A percentile compares a stretch with the other conserved stretches of the same genome.
Evolutionary conservation across 2,797 vertebrate species (phyloP).

Genomic region (Erithacus rubecula): DNA sequence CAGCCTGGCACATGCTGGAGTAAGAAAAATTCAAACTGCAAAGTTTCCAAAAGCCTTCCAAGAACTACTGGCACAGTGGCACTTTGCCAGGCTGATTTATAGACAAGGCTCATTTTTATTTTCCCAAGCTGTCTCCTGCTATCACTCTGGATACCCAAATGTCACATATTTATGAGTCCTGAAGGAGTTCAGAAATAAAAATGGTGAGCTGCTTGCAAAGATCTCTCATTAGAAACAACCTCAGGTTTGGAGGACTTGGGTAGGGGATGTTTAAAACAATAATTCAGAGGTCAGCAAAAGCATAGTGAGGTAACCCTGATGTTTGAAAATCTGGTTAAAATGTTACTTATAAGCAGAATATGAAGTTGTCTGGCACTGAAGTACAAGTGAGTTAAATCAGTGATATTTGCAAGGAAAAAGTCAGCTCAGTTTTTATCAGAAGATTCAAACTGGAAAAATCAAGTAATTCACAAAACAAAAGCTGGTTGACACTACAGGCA

Average conservation of each 20-base stretch:
- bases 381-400: not conserved
- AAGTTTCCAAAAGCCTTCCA: not conserved
- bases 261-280: not conserved
- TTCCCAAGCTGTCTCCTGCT: slow-evolving; percentile 31
- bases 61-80: not conserved
- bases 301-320: not conserved
- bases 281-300: not conserved
- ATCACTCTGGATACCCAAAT: not conserved
- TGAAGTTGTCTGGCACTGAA: not conserved
- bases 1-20: not conserved
- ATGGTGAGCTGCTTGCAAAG: not conserved
- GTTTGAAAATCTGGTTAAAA: not conserved
- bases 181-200: not conserved
- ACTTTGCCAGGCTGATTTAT: slow-evolving; percentile 3
- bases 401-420: not conserved
- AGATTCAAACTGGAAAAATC: not conserved
- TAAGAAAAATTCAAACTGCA: not conserved
- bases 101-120: not conserved
- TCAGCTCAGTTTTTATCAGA: not conserved
- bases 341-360: not conserved
- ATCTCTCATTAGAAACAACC: not conserved
- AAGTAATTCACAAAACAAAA: not conserved
- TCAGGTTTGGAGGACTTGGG: not conserved
- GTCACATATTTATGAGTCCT: not conserved
- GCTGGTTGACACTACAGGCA: not conserved